These are phyloP conservation scores for Euproctis similis DNA, from an alignment of 2,888 invertebrate genomes.

Conservation along the genomic window DNA sequence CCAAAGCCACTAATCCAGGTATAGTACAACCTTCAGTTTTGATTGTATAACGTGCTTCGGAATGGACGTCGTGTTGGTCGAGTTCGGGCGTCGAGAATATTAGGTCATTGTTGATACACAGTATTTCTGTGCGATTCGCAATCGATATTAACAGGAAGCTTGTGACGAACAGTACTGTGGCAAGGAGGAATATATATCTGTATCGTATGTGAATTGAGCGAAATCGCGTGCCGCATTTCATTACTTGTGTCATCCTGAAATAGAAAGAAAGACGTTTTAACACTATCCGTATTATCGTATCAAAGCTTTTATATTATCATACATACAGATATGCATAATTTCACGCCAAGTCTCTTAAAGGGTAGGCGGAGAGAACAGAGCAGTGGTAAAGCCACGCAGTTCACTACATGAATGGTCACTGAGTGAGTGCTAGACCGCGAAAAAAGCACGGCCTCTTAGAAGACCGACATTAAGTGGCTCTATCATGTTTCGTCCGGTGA, in stretches of 20 bases:
- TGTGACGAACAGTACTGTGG: slow-evolving; percentile 47
- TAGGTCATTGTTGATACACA: slow-evolving; percentile 38
- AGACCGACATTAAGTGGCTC: no score
- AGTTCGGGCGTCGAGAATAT: slow-evolving; percentile 24
- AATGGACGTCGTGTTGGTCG: slow-evolving; percentile 26
- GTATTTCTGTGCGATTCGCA: slow-evolving; percentile 41
- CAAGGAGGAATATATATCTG: slow-evolving; percentile 50
- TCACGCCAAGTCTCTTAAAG: no score
- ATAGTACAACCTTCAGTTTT: slow-evolving; percentile 81
- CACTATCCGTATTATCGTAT: no score
- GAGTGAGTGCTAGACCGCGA: no score
- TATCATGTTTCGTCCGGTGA: no score
- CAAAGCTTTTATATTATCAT: no score
- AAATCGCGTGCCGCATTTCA: slow-evolving; percentile 25
- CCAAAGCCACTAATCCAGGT: slow-evolving; percentile 78
- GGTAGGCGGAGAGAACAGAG: no score
- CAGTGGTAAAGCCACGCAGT: no score
- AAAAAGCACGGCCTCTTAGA: not conserved
- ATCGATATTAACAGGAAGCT: slow-evolving; percentile 51
- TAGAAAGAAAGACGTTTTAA: no score
- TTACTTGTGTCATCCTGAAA: slow-evolving; percentile 49
- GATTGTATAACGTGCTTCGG: slow-evolving; percentile 64
- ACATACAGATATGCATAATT: no score
- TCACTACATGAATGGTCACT: no score
- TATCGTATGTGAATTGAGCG: slow-evolving; percentile 38